Evolutionary conservation across 2,888 invertebrate genomes (phyloP).

Genomic region (Lycia hirtaria): DNA sequence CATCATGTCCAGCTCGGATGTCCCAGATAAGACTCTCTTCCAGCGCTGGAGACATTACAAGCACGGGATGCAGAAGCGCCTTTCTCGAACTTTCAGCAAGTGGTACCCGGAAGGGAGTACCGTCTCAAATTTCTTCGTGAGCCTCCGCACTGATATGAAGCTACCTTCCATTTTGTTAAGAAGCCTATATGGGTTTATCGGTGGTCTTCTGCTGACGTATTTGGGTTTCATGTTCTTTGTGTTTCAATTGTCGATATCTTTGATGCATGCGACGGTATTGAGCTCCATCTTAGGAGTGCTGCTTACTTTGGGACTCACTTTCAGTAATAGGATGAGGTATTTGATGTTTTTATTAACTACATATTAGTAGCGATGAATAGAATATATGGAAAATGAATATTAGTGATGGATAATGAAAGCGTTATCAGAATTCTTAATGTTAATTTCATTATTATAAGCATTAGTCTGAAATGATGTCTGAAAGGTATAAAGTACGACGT

Average conservation of each 20-base stretch:
- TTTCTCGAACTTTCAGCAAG: slow-evolving; percentile 67
- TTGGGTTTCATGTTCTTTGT: slow-evolving; percentile 89
- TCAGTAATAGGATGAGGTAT: slow-evolving; percentile 82
- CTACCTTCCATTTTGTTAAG: slow-evolving; percentile 86
- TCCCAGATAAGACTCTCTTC: slow-evolving; percentile 69
- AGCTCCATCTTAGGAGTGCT: slow-evolving; percentile 87
- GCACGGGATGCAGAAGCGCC: slow-evolving; percentile 63
- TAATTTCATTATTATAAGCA: too few species aligned
- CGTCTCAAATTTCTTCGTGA: slow-evolving; percentile 60
- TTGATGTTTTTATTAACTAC: neutral
- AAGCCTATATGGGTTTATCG: slow-evolving; percentile 87
- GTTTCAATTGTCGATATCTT: slow-evolving; percentile 86
- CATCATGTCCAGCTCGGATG: slow-evolving; percentile 67
- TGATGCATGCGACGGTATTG: slow-evolving; percentile 86
- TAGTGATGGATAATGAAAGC: too few species aligned
- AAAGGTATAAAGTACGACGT: too few species aligned
- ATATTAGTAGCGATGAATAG: too few species aligned
- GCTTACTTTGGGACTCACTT: slow-evolving; percentile 88
- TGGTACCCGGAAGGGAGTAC: slow-evolving; percentile 70
- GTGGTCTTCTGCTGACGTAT: slow-evolving; percentile 87
- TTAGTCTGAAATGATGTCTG: too few species aligned
- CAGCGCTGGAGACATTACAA: slow-evolving; percentile 80
- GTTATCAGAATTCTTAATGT: too few species aligned
- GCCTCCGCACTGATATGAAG: slow-evolving; percentile 76
- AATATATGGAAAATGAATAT: too few species aligned